phyloP scores from a whole-genome alignment of 2,888 invertebrate species.

The Dolichomitus sp. region DNA sequence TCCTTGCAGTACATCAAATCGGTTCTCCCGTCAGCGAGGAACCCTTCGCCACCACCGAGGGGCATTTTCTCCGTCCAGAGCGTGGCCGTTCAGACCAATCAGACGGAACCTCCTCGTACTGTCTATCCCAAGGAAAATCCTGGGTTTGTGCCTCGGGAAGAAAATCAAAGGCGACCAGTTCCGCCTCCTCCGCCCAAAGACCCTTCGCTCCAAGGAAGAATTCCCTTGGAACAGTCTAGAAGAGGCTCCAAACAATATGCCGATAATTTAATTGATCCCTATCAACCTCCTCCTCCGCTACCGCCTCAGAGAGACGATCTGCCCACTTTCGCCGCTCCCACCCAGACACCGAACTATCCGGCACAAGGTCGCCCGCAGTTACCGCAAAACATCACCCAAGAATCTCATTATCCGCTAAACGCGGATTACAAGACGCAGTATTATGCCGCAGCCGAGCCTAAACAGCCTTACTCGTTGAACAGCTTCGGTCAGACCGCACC shows the following conservation, averaged over 20 bases:
- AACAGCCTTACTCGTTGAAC: constrained; percentile 28
- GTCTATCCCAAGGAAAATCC: constrained; percentile 24
- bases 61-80: constrained; percentile 53
- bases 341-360: constrained; percentile 33
- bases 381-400: constrained; percentile 52
- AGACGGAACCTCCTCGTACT: constrained; percentile 13
- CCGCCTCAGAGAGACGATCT: constrained; percentile 6
- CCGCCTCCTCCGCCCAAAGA: constrained; percentile 15
- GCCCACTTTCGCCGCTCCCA: not conserved
- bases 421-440: constrained; percentile 49
- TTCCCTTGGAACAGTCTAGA: not conserved
- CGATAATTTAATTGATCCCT: not conserved
- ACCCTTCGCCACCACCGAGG: constrained; percentile 51
- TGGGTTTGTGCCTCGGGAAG: constrained; percentile 18
- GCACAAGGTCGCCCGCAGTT: constrained; percentile 49
- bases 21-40: constrained; percentile 25
- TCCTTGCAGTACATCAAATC: constrained; percentile 54
- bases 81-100: constrained; percentile 68
- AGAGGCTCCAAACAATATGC: not conserved
- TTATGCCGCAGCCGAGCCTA: constrained; percentile 43
- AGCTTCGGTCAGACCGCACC: constrained; percentile 42
- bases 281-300: not conserved
- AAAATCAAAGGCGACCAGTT: constrained; percentile 27
- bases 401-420: constrained; percentile 42
- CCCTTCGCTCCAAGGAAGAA: not conserved